These are phyloP conservation scores for Ranitomeya variabilis DNA, from an alignment of 2,113 vertebrate species.

Conservation along the genomic window DNA sequence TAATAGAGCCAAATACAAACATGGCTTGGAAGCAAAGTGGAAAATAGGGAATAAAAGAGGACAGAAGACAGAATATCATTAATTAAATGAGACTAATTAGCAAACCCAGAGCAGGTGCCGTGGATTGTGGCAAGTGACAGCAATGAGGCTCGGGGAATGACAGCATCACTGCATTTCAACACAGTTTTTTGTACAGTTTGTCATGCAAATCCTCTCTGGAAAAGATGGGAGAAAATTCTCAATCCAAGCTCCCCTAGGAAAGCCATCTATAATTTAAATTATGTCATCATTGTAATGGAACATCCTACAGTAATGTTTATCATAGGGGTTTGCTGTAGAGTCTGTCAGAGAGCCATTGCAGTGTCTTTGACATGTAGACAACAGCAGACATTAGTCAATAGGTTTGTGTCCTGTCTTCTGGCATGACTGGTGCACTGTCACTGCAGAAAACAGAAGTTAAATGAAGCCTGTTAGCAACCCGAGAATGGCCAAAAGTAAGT, in stretches of 20 bases:
- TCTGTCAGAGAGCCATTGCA: conserved; percentile 38
- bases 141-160: conserved; percentile 71
- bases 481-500: not conserved
- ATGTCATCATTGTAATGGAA: conserved; percentile 56
- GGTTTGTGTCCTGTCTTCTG: conserved; percentile 18
- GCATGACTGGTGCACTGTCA: conserved; percentile 4
- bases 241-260: conserved; percentile 54
- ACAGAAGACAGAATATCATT: conserved; percentile 83
- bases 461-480: not conserved
- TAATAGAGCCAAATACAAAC: conserved; percentile 57
- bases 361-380: conserved; percentile 48
- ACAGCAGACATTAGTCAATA: conserved; percentile 33
- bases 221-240: conserved; percentile 75
- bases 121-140: conserved; percentile 82
- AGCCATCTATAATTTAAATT: conserved; percentile 57
- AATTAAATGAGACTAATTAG: conserved; percentile 94
- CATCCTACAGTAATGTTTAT: conserved; percentile 53
- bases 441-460: not conserved
- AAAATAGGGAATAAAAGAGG: conserved; percentile 72
- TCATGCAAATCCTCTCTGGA: conserved; percentile 81
- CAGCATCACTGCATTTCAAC: conserved; percentile 60
- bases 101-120: conserved; percentile 88
- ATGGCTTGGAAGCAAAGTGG: conserved; percentile 62
- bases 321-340: conserved; percentile 43
- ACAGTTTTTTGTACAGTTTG: conserved; percentile 77